These are phyloP conservation scores for Alloscopus bannaensis DNA, from an alignment of 2,888 invertebrate genomes.

Conservation along the genomic window DNA sequence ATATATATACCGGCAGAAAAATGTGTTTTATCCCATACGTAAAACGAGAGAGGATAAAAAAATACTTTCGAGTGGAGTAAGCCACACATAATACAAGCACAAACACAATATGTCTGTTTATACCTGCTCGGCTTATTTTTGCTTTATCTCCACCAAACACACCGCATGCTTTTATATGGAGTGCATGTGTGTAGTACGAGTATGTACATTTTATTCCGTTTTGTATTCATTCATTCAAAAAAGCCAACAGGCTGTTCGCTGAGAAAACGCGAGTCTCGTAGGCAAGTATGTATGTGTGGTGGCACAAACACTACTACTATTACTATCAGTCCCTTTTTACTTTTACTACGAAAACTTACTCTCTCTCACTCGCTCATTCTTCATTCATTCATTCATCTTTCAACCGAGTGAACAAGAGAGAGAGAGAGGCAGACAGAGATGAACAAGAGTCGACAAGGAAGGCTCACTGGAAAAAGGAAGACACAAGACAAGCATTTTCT, in stretches of 20 bases:
- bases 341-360: slow-evolving; percentile 48
- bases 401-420: slow-evolving; percentile 34
- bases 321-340: slow-evolving; percentile 47
- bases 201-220: slow-evolving; percentile 13
- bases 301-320: background rate
- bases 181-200: background rate
- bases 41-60: no score
- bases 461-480: slow-evolving; percentile 6
- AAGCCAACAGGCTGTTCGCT: slow-evolving; percentile 45
- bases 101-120: background rate
- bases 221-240: slow-evolving; percentile 67
- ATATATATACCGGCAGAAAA: no score
- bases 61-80: no score
- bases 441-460: slow-evolving; percentile 14
- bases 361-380: slow-evolving; percentile 58
- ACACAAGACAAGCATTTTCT: slow-evolving; percentile 39
- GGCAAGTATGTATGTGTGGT: slow-evolving; percentile 9
- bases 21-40: no score
- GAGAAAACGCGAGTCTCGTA: background rate
- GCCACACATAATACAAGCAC: no score
- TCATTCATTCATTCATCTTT: slow-evolving; percentile 65
- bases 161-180: no score
- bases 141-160: background rate
- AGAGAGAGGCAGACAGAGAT: background rate
- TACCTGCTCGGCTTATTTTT: background rate